A percentile compares a stretch with the other conserved stretches of the same genome.
Conservation (phyloP, 2,888 invertebrate species). For the Polylopha cassiicola region DNA sequence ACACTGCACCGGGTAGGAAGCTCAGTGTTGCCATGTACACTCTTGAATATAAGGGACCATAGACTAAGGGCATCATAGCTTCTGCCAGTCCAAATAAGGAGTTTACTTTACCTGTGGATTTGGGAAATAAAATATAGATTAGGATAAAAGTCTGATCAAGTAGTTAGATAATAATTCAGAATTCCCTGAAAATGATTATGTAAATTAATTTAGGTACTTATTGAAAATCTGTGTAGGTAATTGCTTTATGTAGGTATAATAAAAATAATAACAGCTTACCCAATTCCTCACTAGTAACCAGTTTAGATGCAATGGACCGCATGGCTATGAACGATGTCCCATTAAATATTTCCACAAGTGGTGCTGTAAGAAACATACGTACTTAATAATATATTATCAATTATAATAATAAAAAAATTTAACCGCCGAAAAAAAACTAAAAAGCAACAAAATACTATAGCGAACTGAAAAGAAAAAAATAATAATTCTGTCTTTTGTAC, state of each 20-base stretch:
- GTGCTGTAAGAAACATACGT: slow-evolving; percentile 69
- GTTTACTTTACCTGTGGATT: slow-evolving; percentile 81
- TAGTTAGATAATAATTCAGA: too few relatives aligned
- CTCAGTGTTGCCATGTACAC: slow-evolving; percentile 82
- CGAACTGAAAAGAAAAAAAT: too few relatives aligned
- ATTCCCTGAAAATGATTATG: too few relatives aligned
- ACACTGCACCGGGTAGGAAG: slow-evolving; percentile 82
- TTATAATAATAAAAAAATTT: too few relatives aligned
- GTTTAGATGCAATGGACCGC: slow-evolving; percentile 85
- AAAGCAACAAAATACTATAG: too few relatives aligned
- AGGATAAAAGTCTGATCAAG: background rate
- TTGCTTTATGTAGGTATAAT: too few relatives aligned
- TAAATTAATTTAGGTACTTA: too few relatives aligned
- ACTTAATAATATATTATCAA: slow-evolving; percentile 1
- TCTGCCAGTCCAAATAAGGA: slow-evolving; percentile 84
- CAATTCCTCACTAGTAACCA: slow-evolving; percentile 83
- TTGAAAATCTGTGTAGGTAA: too few relatives aligned
- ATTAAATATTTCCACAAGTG: slow-evolving; percentile 83
- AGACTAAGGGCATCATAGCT: slow-evolving; percentile 83
- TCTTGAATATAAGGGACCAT: slow-evolving; percentile 83
- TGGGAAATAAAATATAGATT: background rate
- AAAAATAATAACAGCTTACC: slow-evolving; percentile 74
- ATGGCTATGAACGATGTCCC: slow-evolving; percentile 87
- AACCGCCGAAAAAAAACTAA: too few relatives aligned
- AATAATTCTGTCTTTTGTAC: too few relatives aligned